phyloP scores from a whole-genome alignment of 2,113 vertebrate genomes.

The Phyllostomus hastatus region DNA sequence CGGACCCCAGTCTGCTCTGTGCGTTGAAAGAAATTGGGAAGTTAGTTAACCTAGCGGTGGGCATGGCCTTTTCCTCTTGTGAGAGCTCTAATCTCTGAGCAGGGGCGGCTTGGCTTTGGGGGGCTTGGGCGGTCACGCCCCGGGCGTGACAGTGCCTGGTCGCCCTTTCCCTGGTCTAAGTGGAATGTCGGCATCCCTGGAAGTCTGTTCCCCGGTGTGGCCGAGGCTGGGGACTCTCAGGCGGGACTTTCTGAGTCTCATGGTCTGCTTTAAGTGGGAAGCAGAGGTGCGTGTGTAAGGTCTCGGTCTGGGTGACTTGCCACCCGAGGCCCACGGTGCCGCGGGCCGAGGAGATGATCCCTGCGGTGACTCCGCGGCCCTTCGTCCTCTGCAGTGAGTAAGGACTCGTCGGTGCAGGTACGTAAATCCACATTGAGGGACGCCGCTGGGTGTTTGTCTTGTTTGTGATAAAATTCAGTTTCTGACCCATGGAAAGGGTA shows the following conservation, averaged over 20 bases:
- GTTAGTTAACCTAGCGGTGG: neutral
- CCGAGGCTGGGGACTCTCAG: neutral
- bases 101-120: neutral
- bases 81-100: neutral
- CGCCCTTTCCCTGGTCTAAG: neutral
- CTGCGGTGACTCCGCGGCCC: neutral
- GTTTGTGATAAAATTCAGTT: neutral
- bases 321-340: neutral
- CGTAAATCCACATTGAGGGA: neutral
- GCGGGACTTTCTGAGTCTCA: neutral
- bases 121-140: neutral
- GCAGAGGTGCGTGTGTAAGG: neutral
- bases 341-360: neutral
- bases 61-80: neutral
- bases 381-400: neutral
- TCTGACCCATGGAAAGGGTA: neutral
- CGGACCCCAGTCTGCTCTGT: neutral
- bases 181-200: neutral
- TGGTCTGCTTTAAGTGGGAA: neutral
- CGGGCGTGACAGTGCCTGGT: too few species aligned
- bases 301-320: neutral
- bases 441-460: neutral
- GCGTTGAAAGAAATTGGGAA: neutral
- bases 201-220: neutral
- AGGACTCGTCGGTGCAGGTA: too few species aligned